Percentiles rank a stretch among this genome's conserved stretches.
Conservation (phyloP, 2,797 vertebrate genomes). For the Poeciliopsis turneri region DNA sequence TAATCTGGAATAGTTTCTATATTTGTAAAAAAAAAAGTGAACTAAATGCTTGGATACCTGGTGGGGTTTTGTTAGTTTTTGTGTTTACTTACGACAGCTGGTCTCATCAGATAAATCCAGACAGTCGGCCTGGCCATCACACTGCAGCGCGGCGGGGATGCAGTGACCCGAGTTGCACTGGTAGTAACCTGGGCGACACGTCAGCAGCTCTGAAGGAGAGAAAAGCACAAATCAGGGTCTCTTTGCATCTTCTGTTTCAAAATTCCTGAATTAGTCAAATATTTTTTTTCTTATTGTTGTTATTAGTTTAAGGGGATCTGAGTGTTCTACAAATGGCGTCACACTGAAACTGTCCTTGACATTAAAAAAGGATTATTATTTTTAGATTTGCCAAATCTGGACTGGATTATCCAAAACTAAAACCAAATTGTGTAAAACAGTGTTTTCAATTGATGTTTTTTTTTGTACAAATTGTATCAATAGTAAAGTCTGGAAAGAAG, state of each 20-base stretch:
- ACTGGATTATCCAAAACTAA: background rate
- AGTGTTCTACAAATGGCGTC: background rate
- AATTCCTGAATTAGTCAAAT: background rate
- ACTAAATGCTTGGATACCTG: background rate
- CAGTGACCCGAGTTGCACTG: slow-evolving; percentile 80
- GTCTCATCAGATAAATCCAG: slow-evolving; percentile 78
- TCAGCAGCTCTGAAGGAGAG: slow-evolving; percentile 68
- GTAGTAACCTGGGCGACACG: slow-evolving; percentile 73
- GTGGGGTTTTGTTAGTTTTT: slow-evolving; percentile 3
- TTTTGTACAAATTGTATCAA: background rate
- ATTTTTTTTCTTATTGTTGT: background rate
- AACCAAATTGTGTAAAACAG: background rate
- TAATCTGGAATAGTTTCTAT: slow-evolving; percentile 1
- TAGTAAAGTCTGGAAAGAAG: background rate
- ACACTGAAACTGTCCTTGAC: background rate
- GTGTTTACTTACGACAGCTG: slow-evolving; percentile 73
- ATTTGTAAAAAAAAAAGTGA: background rate
- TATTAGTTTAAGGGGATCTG: background rate
- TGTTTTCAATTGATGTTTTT: background rate
- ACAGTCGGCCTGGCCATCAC: slow-evolving; percentile 74
- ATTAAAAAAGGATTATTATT: background rate
- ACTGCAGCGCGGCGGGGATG: slow-evolving; percentile 65
- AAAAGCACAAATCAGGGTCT: background rate
- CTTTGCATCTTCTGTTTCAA: background rate
- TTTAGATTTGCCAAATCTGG: background rate